phyloP scores from a whole-genome alignment of 2,113 vertebrate genomes.

The Hepsetus odoe region DNA sequence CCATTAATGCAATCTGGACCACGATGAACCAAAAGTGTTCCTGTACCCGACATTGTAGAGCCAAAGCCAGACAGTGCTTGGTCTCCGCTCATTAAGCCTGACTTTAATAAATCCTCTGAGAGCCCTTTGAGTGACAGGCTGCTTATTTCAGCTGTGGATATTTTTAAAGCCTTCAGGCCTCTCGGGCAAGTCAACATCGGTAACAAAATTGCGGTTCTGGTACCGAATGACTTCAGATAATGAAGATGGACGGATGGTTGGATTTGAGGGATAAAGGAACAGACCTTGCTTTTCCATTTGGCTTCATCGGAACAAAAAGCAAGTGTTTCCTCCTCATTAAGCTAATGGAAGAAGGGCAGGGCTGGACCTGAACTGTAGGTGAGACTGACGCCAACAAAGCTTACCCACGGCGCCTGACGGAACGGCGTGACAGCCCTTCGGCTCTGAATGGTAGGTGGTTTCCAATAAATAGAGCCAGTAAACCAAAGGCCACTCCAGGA shows the following conservation, averaged over 20 bases:
- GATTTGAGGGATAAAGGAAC: slow-evolving; percentile 26
- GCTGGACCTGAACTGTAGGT: slow-evolving; percentile 3
- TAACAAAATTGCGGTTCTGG: background rate
- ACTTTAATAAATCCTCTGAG: slow-evolving; percentile 3
- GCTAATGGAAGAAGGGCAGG: slow-evolving; percentile 61
- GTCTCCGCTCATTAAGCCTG: background rate
- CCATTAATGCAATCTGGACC: too few relatives aligned
- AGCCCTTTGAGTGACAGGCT: slow-evolving; percentile 10
- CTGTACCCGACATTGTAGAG: too few relatives aligned
- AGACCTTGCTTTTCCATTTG: slow-evolving; percentile 63
- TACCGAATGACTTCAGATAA: background rate
- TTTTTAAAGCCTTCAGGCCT: background rate
- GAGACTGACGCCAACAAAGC: background rate
- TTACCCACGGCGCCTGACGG: background rate
- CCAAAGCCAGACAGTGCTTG: background rate
- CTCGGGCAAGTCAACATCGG: background rate
- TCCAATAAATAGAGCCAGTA: slow-evolving; percentile 43
- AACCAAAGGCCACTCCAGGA: background rate
- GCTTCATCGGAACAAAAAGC: slow-evolving; percentile 68
- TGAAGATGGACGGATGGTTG: slow-evolving; percentile 17
- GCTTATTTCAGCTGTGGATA: slow-evolving; percentile 5
- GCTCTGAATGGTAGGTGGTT: slow-evolving; percentile 2
- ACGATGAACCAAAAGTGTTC: too few relatives aligned
- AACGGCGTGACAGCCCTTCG: slow-evolving; percentile 4
- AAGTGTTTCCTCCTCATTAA: slow-evolving; percentile 66